A percentile compares a stretch with the other conserved stretches of the same genome.
These are phyloP conservation scores for Engystomops pustulosus DNA, from an alignment of 2,113 vertebrate species.

Conservation along the genomic window DNA sequence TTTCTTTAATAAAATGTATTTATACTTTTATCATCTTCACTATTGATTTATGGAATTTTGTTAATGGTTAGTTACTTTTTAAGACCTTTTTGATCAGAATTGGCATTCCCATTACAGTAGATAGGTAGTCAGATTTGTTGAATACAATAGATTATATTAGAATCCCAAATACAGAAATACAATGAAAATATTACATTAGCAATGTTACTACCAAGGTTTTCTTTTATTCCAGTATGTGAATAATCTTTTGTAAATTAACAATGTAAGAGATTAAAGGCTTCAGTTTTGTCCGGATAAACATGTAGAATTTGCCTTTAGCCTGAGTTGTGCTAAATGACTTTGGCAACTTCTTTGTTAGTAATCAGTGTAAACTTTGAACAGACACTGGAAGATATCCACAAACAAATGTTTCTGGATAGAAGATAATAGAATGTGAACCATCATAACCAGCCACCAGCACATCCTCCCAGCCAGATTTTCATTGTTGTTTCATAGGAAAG, in stretches of 20 bases:
- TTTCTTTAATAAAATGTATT: too few species aligned
- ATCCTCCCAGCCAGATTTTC: neutral
- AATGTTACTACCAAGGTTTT: neutral
- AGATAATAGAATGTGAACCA: too few species aligned
- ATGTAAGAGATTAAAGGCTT: neutral
- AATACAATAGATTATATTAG: neutral
- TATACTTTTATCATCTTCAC: too few species aligned
- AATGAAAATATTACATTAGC: neutral
- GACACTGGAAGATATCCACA: neutral
- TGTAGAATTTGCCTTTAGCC: neutral
- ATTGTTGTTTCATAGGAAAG: neutral
- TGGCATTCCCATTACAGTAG: neutral
- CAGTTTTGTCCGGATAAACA: constrained; percentile 6
- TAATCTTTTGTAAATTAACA: constrained; percentile 9
- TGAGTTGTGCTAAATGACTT: neutral
- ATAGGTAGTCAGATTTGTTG: neutral
- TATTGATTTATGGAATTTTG: too few species aligned
- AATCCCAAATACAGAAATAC: neutral
- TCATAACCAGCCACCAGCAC: too few species aligned
- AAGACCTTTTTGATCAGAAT: neutral
- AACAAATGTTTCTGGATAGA: too few species aligned
- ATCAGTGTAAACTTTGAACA: constrained; percentile 17
- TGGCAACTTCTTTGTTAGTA: neutral
- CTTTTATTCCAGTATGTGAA: neutral
- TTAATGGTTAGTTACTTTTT: neutral